Evolutionary conservation across 2,888 invertebrate genomes (phyloP).

Genomic region (Dasysyrphus tricinctus): DNA sequence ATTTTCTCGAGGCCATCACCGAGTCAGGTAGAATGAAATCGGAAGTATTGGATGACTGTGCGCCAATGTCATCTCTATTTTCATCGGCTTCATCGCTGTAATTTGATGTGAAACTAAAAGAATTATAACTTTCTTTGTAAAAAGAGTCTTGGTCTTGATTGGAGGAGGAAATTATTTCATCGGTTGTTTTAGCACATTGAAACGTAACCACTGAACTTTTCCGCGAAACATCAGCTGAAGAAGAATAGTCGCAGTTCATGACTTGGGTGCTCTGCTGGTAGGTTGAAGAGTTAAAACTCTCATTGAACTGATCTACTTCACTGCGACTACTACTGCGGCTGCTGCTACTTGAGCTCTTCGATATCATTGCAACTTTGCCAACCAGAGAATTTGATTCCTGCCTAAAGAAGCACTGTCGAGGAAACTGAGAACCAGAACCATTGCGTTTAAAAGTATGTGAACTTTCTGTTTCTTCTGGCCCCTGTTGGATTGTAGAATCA

Average conservation of each 20-base stretch:
- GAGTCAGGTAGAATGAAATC: constrained; percentile 77
- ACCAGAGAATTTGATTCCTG: constrained; percentile 78
- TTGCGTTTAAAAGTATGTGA: constrained; percentile 76
- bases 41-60: constrained; percentile 41
- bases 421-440: constrained; percentile 83
- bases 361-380: constrained; percentile 66
- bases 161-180: constrained; percentile 24
- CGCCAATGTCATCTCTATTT: constrained; percentile 37
- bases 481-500: constrained; percentile 76
- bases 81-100: constrained; percentile 52
- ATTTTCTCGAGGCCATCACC: constrained; percentile 79
- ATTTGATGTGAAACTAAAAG: constrained; percentile 61
- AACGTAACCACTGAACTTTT: constrained; percentile 82
- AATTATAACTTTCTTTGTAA: constrained; percentile 72
- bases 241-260: constrained; percentile 79
- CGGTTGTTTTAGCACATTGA: constrained; percentile 74
- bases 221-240: constrained; percentile 79
- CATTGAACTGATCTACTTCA: constrained; percentile 69
- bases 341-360: constrained; percentile 55
- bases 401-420: constrained; percentile 82
- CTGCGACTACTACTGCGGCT: constrained; percentile 59
- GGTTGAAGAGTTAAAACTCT: constrained; percentile 73
- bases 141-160: constrained; percentile 68
- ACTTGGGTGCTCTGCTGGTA: constrained; percentile 53
- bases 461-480: constrained; percentile 68